phyloP scores from a whole-genome alignment of 2,113 vertebrate genomes.

The Entomyzon cyanotis region DNA sequence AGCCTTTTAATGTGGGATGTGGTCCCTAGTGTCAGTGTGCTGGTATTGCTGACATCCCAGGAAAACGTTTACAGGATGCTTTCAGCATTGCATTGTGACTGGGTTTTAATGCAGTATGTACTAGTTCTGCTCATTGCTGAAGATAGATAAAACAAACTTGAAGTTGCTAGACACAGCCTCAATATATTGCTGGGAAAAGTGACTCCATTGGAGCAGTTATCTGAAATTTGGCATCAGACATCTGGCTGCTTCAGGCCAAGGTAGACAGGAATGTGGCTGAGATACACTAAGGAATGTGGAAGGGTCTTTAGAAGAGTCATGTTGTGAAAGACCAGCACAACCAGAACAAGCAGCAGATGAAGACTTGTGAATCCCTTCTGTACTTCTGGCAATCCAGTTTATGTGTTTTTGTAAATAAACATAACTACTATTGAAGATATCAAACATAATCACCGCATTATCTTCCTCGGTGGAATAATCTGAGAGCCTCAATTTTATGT shows the following conservation, averaged over 20 bases:
- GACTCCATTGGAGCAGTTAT: neutral
- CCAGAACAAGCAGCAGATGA: neutral
- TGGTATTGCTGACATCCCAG: constrained; percentile 13
- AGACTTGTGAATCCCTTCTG: neutral
- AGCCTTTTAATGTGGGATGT: neutral
- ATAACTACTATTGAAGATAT: neutral
- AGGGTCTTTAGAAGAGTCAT: neutral
- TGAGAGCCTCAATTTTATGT: neutral
- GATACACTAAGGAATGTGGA: neutral
- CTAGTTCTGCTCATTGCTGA: neutral
- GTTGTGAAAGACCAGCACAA: neutral
- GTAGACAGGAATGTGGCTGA: neutral
- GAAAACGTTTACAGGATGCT: neutral
- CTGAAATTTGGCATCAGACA: neutral
- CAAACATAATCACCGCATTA: neutral
- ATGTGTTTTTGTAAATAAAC: neutral
- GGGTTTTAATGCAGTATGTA: neutral
- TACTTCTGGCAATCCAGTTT: neutral
- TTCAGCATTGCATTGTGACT: neutral
- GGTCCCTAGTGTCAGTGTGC: constrained; percentile 37
- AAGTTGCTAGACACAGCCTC: neutral
- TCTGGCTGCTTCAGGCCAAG: neutral
- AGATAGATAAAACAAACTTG: neutral
- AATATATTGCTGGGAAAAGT: neutral
- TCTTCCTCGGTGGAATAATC: neutral